These are phyloP conservation scores for Ctenodactylus gundi DNA, from an alignment of 2,113 vertebrate species.

Conservation along the genomic window DNA sequence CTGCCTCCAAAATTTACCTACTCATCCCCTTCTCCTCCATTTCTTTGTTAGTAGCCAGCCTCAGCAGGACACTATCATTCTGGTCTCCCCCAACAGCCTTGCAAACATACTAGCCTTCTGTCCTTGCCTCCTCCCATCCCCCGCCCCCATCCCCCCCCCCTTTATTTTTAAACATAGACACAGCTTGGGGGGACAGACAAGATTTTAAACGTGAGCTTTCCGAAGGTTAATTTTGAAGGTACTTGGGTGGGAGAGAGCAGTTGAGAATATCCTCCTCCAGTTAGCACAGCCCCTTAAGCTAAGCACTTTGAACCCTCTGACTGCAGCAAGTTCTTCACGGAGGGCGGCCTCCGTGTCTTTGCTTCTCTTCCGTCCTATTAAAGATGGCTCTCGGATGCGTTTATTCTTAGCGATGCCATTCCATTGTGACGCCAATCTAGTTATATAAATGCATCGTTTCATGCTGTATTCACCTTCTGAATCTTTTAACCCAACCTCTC, in stretches of 20 bases:
- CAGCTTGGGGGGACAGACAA: background rate
- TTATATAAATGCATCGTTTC: background rate
- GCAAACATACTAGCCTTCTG: background rate
- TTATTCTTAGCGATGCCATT: slow-evolving; percentile 39
- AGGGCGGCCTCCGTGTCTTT: background rate
- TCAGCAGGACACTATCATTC: background rate
- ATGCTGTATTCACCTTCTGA: background rate
- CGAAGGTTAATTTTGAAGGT: slow-evolving; percentile 76
- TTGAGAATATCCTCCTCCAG: slow-evolving; percentile 59
- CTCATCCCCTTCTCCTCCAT: background rate
- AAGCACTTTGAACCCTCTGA: slow-evolving; percentile 52
- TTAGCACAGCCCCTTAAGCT: slow-evolving; percentile 30
- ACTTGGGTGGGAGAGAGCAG: slow-evolving; percentile 63
- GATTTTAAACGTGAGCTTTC: slow-evolving; percentile 74
- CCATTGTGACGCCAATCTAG: background rate
- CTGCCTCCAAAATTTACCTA: background rate
- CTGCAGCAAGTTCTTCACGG: slow-evolving; percentile 57
- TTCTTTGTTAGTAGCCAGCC: background rate
- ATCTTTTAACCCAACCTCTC: slow-evolving; percentile 45
- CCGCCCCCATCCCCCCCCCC: too few relatives aligned
- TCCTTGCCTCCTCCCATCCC: background rate
- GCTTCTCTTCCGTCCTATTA: slow-evolving; percentile 23
- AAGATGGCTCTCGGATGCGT: slow-evolving; percentile 36
- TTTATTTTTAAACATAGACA: background rate
- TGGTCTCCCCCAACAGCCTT: background rate